These are phyloP conservation scores for Drosophila ercepeae DNA, from an alignment of 1,140 invertebrate genomes.

Conservation along the genomic window DNA sequence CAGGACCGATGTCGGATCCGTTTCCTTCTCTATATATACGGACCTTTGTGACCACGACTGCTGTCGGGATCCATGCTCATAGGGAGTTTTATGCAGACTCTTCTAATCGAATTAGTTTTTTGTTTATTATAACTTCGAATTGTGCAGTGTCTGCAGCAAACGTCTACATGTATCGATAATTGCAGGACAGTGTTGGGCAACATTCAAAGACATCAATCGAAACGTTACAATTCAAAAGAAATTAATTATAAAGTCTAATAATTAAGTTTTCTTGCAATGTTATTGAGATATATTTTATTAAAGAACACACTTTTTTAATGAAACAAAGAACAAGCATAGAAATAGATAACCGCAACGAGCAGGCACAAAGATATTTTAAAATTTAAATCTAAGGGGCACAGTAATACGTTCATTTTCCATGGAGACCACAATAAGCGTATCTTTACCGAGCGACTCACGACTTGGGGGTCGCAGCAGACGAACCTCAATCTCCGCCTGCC, in stretches of 20 bases:
- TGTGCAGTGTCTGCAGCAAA: not conserved
- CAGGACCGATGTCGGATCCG: not conserved
- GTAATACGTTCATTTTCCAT: conserved; percentile 77
- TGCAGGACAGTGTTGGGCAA: not conserved
- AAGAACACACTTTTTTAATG: not conserved
- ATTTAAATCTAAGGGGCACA: conserved; percentile 66
- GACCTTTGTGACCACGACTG: conserved; percentile 51
- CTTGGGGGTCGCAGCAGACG: conserved; percentile 25
- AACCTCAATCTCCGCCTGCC: conserved; percentile 59
- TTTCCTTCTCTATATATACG: conserved; percentile 27
- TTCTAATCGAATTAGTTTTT: conserved; percentile 2
- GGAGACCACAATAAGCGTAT: conserved; percentile 49
- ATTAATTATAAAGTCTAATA: not conserved
- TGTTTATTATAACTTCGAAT: not conserved
- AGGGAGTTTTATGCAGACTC: not conserved
- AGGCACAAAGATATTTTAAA: conserved; percentile 34
- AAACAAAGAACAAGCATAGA: not conserved
- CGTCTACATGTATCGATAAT: not conserved
- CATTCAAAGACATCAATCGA: not conserved
- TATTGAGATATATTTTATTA: not conserved
- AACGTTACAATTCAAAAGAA: not conserved
- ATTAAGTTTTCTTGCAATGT: not conserved
- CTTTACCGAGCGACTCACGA: conserved; percentile 23
- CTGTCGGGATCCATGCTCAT: conserved; percentile 64
- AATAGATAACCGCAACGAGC: not conserved